phyloP scores from a whole-genome alignment of 2,888 invertebrate genomes.

The Orthonychiurus folsomi region DNA sequence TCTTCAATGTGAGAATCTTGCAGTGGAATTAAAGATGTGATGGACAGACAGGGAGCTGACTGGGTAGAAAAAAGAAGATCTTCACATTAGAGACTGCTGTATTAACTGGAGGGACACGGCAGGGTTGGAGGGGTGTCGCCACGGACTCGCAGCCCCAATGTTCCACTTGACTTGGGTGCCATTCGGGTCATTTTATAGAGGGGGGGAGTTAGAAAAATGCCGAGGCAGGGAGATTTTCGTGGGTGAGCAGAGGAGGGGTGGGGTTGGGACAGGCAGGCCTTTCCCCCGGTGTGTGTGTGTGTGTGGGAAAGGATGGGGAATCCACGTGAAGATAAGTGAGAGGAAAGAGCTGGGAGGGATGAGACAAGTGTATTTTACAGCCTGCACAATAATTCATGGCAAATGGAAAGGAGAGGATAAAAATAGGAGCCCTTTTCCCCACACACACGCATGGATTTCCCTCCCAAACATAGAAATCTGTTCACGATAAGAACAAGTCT shows the following conservation, averaged over 20 bases:
- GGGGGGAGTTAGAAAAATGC: background rate
- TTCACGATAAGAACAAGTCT: slow-evolving; percentile 5
- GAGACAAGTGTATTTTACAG: slow-evolving; percentile 34
- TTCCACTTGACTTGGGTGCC: slow-evolving; percentile 1
- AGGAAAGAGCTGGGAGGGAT: slow-evolving; percentile 17
- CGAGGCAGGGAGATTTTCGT: background rate
- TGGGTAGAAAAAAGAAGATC: too few relatives aligned
- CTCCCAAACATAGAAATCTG: slow-evolving; percentile 12
- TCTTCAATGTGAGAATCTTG: too few relatives aligned
- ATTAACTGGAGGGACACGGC: too few relatives aligned
- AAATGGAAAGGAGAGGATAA: slow-evolving; percentile 29
- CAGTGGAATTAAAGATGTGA: too few relatives aligned
- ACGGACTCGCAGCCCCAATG: too few relatives aligned
- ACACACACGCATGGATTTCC: slow-evolving; percentile 3
- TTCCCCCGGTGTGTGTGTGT: background rate
- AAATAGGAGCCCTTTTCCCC: slow-evolving; percentile 15
- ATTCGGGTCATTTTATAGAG: background rate
- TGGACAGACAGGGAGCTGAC: too few relatives aligned
- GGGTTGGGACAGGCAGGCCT: too few relatives aligned
- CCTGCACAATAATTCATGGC: slow-evolving; percentile 31
- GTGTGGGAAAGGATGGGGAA: background rate
- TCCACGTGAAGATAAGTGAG: background rate
- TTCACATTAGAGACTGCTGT: too few relatives aligned
- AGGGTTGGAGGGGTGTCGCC: too few relatives aligned
- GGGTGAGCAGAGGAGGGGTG: background rate